Percentiles rank a stretch among this genome's conserved stretches.
Evolutionary conservation across 1,140 invertebrate genomes (phyloP).

Genomic region (Lepeophtheirus salmonis): DNA sequence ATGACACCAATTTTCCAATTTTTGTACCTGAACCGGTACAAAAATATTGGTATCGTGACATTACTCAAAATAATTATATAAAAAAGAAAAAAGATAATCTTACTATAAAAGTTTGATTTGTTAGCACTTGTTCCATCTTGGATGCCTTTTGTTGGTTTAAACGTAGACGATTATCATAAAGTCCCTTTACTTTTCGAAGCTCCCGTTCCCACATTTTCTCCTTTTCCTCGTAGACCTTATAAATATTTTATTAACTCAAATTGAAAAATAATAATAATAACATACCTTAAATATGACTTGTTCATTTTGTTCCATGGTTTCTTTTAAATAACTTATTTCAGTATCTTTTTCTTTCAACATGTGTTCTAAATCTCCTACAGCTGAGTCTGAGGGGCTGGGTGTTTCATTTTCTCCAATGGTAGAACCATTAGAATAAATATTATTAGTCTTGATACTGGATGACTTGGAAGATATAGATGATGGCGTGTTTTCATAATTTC

Average conservation of each 20-base stretch:
- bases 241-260: not conserved
- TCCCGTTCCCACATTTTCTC: constrained; percentile 39
- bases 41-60: too few species aligned
- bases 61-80: too few species aligned
- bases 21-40: too few species aligned
- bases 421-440: too few species aligned
- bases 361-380: constrained; percentile 55
- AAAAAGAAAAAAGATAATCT: not conserved
- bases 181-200: constrained; percentile 35
- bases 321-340: constrained; percentile 45
- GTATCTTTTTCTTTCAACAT: constrained; percentile 48
- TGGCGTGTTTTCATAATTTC: not conserved
- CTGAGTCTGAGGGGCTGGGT: constrained; percentile 58
- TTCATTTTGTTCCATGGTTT: constrained; percentile 59
- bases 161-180: constrained; percentile 48
- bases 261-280: not conserved
- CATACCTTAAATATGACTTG: constrained; percentile 36
- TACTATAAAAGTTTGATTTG: constrained; percentile 46
- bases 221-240: constrained; percentile 41
- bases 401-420: constrained; percentile 32
- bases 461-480: not conserved
- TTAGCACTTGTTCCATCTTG: constrained; percentile 46
- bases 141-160: constrained; percentile 42
- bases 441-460: too few species aligned
- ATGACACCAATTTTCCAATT: too few species aligned